Conservation (phyloP, 2,113 vertebrate species). For the Lophius piscatorius region DNA sequence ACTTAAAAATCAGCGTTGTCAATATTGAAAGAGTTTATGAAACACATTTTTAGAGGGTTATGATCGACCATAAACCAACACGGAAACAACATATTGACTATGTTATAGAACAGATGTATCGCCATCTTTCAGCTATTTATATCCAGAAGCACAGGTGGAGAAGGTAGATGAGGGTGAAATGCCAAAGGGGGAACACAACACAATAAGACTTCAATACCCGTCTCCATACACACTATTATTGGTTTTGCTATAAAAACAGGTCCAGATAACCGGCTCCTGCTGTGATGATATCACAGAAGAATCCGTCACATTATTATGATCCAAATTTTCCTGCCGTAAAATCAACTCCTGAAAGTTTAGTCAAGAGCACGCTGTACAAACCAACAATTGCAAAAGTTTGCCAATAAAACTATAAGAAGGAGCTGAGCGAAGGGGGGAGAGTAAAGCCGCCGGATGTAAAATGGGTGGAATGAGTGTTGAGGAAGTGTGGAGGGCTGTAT, state of each 20-base stretch:
- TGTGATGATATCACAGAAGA: constrained; percentile 26
- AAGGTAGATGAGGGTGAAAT: constrained; percentile 56
- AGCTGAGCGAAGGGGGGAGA: not conserved
- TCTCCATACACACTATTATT: constrained; percentile 68
- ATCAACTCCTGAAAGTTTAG: not conserved
- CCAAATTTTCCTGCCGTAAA: constrained; percentile 16
- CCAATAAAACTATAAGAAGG: constrained; percentile 6
- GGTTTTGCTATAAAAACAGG: constrained; percentile 50
- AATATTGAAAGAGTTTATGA: no score
- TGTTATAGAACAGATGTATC: constrained; percentile 36
- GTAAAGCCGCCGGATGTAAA: constrained; percentile 23
- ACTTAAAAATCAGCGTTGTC: no score
- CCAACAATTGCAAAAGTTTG: constrained; percentile 14
- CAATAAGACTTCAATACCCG: constrained; percentile 52
- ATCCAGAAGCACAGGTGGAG: constrained; percentile 60
- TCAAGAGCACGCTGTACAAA: not conserved
- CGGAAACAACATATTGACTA: no score
- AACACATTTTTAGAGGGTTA: no score
- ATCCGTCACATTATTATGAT: constrained; percentile 21
- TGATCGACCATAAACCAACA: no score
- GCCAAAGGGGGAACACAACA: constrained; percentile 42
- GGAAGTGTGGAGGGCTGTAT: constrained; percentile 33
- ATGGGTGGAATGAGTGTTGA: constrained; percentile 28
- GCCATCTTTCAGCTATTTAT: constrained; percentile 44
- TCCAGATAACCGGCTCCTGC: constrained; percentile 15